Evolutionary conservation across 1,140 invertebrate genomes (phyloP), one percentile per base, ranked within the genome.

Genomic region (Drosophila lini): DNA sequence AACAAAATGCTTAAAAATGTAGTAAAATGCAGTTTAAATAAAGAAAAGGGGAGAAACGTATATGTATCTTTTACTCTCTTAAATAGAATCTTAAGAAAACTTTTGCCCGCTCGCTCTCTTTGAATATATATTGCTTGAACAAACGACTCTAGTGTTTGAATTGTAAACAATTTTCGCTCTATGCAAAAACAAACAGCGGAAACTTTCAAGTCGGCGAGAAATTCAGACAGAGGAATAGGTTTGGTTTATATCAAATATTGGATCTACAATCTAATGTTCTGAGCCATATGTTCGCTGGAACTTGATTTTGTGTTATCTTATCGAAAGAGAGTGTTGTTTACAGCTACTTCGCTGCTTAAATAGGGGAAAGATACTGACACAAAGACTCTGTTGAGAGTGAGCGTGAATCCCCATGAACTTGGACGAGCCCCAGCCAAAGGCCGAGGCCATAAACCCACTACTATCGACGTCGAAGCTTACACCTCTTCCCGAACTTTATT

Each of bases 321-420:
- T 71, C 68, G 28, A 1, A 3, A 28, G 19, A 6, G 28, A 13
- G 22, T 36, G 32, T 15, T 25, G 19, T 22, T 50, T 31, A 71
- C 44, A 59, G 68, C 68, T 69, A 69, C 70, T 71, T 58, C 53
- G 19, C 9, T 45, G 50, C 64, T 71, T 70, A 71, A 58, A 56
- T 34, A 16, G n/a, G 19, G 41, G 11, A 47, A 53, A 70, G 50
- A 70, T 69, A 70, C 55, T 31, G 47, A n/a, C 64, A 56, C 48
- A 68, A 68, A 28, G 64, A 40, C 36, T n/a, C n/a, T 32, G 28
- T 2, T 40, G 15, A 15, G 34, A 31, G 61, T 13, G 36, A 42
- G 50, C 8, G 16, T 42, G 40, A 22, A 56, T 57, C 31, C 13
- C 48, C 40, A 45, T 45, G 31, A 68, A 57, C 34, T 16, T 44